Evolutionary conservation across 2,888 invertebrate genomes (phyloP).

Genomic region (Metellina segmentata): DNA sequence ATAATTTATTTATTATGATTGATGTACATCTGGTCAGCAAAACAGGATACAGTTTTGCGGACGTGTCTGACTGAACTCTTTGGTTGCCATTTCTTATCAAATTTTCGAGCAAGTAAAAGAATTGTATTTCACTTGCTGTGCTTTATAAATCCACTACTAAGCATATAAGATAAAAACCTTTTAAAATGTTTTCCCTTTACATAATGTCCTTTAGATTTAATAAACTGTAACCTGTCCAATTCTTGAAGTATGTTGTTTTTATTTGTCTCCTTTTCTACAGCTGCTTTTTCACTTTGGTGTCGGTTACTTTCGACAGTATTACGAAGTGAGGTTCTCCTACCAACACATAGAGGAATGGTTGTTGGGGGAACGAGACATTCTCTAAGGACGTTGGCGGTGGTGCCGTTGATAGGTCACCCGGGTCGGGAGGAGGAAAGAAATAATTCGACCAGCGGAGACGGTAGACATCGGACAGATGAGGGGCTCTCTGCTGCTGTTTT

Average conservation of each 20-base stretch:
- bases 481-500: too few relatives aligned
- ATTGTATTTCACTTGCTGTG: constrained; percentile 71
- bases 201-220: constrained; percentile 76
- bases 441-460: too few relatives aligned
- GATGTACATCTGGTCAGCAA: constrained; percentile 65
- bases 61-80: constrained; percentile 57
- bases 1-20: constrained; percentile 67
- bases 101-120: constrained; percentile 64
- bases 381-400: too few relatives aligned
- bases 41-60: constrained; percentile 67
- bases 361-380: too few relatives aligned
- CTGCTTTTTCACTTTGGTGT: too few relatives aligned
- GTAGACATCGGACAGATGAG: too few relatives aligned
- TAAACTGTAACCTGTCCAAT: constrained; percentile 74
- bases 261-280: background rate
- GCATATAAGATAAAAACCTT: constrained; percentile 68
- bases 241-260: constrained; percentile 53
- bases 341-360: too few relatives aligned
- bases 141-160: constrained; percentile 75
- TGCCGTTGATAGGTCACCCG: too few relatives aligned
- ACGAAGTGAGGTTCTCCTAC: too few relatives aligned
- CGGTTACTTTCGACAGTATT: too few relatives aligned
- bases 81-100: constrained; percentile 65
- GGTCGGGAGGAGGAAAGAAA: too few relatives aligned
- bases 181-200: constrained; percentile 74